phyloP scores from a whole-genome alignment of 1,140 invertebrate genomes.

The Ephestia elutella region DNA sequence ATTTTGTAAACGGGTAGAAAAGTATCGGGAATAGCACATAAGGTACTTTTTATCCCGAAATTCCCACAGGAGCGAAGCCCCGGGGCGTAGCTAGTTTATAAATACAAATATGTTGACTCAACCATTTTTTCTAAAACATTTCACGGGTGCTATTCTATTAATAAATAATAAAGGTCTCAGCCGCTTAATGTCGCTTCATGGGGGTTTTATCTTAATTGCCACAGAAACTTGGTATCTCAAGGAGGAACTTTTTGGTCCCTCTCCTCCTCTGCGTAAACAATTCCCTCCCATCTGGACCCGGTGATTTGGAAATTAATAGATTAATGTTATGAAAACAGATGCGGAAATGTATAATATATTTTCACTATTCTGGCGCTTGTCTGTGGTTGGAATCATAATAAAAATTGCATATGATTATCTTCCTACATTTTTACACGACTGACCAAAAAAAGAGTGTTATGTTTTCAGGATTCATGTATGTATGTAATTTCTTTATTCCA shows the following conservation, averaged over 20 bases:
- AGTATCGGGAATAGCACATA: no score
- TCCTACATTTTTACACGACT: no score
- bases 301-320: background rate
- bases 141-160: slow-evolving; percentile 5
- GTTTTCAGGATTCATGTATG: no score
- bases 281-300: background rate
- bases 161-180: slow-evolving; percentile 30
- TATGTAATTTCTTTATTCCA: no score
- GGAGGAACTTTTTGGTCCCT: slow-evolving; percentile 21
- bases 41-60: no score
- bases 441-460: no score
- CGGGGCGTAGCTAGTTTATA: no score
- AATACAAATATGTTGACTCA: no score
- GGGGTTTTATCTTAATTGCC: slow-evolving; percentile 53
- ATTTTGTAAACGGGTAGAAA: no score
- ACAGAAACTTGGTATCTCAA: slow-evolving; percentile 37
- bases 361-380: background rate
- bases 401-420: no score
- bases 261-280: slow-evolving; percentile 7
- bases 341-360: background rate
- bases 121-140: background rate
- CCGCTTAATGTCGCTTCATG: slow-evolving; percentile 31
- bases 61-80: no score
- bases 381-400: no score
- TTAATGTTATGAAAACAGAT: background rate